phyloP scores from a whole-genome alignment of 1,140 invertebrate genomes.

The Scaptomyza pallida region DNA sequence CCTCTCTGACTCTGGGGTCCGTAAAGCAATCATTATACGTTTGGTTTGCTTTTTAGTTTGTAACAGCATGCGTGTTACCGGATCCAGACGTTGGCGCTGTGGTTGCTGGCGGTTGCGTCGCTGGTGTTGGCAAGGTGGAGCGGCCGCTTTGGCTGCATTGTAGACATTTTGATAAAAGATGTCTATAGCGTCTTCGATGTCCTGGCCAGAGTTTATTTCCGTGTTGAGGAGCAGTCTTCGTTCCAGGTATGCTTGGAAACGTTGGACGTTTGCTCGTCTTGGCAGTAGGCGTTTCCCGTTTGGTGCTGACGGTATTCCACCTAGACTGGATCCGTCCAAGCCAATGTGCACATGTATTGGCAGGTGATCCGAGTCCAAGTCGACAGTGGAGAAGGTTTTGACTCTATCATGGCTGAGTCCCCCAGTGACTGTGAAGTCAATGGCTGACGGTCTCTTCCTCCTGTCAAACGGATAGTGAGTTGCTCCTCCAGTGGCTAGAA shows the following conservation, averaged over 20 bases:
- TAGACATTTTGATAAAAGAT: not conserved
- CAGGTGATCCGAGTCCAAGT: no score
- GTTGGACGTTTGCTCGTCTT: not conserved
- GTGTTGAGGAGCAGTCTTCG: not conserved
- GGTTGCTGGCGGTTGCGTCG: fast-evolving
- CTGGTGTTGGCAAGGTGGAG: not conserved
- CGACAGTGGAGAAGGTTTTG: no score
- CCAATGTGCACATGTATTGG: not conserved
- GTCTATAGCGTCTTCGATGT: conserved; percentile 6
- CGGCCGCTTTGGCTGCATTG: not conserved
- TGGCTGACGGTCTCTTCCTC: conserved; percentile 14
- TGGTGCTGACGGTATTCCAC: not conserved
- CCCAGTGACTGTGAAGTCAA: conserved; percentile 13
- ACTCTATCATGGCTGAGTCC: no score
- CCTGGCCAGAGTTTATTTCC: not conserved
- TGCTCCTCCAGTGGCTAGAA: conserved; percentile 15
- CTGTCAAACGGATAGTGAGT: conserved; percentile 12
- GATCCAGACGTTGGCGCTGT: no score
- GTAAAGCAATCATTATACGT: no score
- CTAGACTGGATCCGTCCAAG: not conserved
- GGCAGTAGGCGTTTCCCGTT: not conserved
- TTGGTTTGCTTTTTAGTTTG: no score
- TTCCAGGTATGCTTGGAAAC: not conserved
- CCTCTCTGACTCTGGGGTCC: no score
- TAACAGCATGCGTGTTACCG: no score